Evolutionary conservation across 1,140 invertebrate species (phyloP).

Genomic region (Phymastichus coffea): DNA sequence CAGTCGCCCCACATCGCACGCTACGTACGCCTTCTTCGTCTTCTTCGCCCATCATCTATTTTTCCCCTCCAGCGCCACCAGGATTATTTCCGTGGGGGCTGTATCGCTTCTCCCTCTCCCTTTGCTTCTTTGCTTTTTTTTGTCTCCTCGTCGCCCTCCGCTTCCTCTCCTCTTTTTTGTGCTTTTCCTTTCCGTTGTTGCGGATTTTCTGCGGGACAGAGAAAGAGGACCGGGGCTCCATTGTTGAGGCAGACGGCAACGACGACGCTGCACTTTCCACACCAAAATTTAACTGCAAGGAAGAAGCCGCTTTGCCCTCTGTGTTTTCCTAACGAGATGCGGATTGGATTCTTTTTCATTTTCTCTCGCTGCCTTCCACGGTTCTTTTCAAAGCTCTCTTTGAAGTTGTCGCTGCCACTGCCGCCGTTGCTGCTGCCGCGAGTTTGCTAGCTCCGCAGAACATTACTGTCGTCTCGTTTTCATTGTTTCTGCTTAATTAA

Average conservation of each 20-base stretch:
- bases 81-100: constrained; percentile 3
- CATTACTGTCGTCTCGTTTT: too few relatives aligned
- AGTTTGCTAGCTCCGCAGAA: too few relatives aligned
- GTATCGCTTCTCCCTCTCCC: constrained; percentile 4
- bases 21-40: too few relatives aligned
- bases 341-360: constrained; percentile 14
- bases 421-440: too few relatives aligned
- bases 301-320: background rate
- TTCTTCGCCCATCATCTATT: constrained; percentile 13
- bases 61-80: constrained; percentile 6
- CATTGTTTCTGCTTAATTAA: too few relatives aligned
- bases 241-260: constrained; percentile 8
- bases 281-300: constrained; percentile 2
- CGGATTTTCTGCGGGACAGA: too few relatives aligned
- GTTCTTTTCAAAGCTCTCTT: too few relatives aligned
- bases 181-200: too few relatives aligned
- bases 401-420: too few relatives aligned
- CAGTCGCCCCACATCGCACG: too few relatives aligned
- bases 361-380: too few relatives aligned
- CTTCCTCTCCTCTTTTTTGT: background rate
- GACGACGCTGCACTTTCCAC: constrained; percentile 27
- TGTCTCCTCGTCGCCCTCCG: background rate
- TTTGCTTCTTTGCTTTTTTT: background rate
- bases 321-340: constrained; percentile 1
- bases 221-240: too few relatives aligned